Conservation (phyloP, 2,113 vertebrate genomes). For the Lophura nycthemera region DNA sequence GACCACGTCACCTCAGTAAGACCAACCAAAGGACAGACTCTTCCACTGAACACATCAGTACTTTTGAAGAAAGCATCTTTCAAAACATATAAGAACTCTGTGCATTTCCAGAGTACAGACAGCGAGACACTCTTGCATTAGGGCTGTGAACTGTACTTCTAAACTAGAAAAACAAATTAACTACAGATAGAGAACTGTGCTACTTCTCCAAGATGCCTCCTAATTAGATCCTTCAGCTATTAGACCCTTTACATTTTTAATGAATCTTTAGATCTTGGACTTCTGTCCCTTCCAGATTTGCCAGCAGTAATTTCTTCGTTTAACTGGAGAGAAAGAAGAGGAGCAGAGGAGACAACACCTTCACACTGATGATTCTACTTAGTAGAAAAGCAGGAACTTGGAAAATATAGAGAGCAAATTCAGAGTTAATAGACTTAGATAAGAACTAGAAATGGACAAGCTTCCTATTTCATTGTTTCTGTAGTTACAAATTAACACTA, state of each 20-base stretch:
- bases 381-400: background rate
- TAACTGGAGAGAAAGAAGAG: background rate
- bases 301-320: background rate
- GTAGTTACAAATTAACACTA: background rate
- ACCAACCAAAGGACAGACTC: background rate
- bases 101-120: background rate
- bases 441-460: background rate
- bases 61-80: constrained; percentile 32
- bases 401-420: background rate
- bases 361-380: background rate
- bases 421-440: background rate
- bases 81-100: background rate
- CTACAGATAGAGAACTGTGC: constrained; percentile 1
- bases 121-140: background rate
- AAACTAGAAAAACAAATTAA: constrained; percentile 42
- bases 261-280: background rate
- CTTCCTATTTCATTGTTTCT: background rate
- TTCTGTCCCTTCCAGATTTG: background rate
- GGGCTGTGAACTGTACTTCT: constrained; percentile 48
- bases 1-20: background rate
- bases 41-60: background rate
- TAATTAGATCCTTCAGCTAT: background rate
- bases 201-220: background rate
- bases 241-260: background rate
- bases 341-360: background rate